A percentile compares a stretch with the other conserved stretches of the same genome.
Conservation (phyloP, 2,888 invertebrate species). For the Drosophila yooni region DNA sequence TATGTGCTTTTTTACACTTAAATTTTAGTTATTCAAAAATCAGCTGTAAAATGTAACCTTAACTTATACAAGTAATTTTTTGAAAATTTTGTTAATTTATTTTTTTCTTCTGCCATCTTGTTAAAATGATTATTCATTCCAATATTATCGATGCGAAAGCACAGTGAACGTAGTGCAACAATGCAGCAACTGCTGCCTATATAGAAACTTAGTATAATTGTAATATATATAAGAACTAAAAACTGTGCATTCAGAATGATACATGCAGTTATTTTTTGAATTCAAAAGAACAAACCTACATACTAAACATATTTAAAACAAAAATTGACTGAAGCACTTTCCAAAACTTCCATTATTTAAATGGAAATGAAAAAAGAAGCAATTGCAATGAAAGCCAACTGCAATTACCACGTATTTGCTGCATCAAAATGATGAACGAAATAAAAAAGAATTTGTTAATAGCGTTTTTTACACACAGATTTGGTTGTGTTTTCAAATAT, state of each 20-base stretch:
- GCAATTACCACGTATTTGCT: slow-evolving; percentile 37
- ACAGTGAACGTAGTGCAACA: slow-evolving; percentile 52
- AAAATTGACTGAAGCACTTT: slow-evolving; percentile 60
- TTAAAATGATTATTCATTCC: slow-evolving; percentile 72
- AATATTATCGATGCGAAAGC: slow-evolving; percentile 45
- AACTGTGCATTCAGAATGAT: slow-evolving; percentile 58
- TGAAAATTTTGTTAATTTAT: slow-evolving; percentile 67
- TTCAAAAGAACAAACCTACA: slow-evolving; percentile 60
- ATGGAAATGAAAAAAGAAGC: slow-evolving; percentile 27
- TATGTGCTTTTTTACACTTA: slow-evolving; percentile 46
- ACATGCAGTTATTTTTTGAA: slow-evolving; percentile 50
- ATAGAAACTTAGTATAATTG: slow-evolving; percentile 66
- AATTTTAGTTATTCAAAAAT: slow-evolving; percentile 50
- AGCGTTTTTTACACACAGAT: slow-evolving; percentile 57
- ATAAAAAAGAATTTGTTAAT: slow-evolving; percentile 75
- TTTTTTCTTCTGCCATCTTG: slow-evolving; percentile 47
- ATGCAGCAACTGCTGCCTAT: slow-evolving; percentile 51
- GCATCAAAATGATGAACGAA: slow-evolving; percentile 70
- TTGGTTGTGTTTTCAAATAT: slow-evolving; percentile 5
- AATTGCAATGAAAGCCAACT: slow-evolving; percentile 21
- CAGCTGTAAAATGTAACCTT: slow-evolving; percentile 54
- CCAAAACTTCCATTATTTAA: slow-evolving; percentile 32
- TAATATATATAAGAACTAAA: slow-evolving; percentile 61
- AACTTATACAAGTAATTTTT: slow-evolving; percentile 39
- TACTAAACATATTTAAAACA: slow-evolving; percentile 25